Evolutionary conservation across 2,888 invertebrate genomes (phyloP), one percentile per base, ranked within the genome.

Genomic region (Agrochola circellaris): DNA sequence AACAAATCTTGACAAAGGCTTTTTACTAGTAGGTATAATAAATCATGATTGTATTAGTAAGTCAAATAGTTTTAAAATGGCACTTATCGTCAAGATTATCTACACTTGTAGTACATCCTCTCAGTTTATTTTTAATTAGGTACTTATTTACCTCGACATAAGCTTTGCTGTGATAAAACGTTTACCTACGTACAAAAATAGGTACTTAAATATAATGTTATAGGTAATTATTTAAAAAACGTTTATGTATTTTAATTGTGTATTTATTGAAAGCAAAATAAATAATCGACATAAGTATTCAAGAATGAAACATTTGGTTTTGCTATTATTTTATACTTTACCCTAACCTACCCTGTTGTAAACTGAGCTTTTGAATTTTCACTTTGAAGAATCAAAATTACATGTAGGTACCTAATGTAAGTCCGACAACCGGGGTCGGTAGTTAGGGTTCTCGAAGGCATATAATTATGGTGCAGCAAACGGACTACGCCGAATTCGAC

Each of bases 131-230:
- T 51, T 38, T 34, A 64, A 76, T 58, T 60, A n/a, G n/a, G n/a
- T n/a, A 48, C 48, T 17, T 48, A 45, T 48, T 20, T 79, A 86
- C 65, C 75, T 86, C 84, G 81, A 86, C 82, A 82, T 88, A 91
- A 91, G 90, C 91, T 89, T 84, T 90, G 91, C 94, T 94, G 94
- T 94, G 94, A 94, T 94, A 93, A 89, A 87, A 87, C 86, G 88
- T 84, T 81, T 89, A 88, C 85, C 85, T 86, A 82, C 71, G 77
- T 89, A 81, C 75, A 83, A 81, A 71, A 83, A 84, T 80, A 79
- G 75, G 78, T 86, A 85, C 73, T 67, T 80, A 83, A 56, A n/a
- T 62, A 13, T 77, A 77, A 70, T 81, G 51, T 75, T 75, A 85
- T 83, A 77, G 79, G 48, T 72, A 79, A 65, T 69, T 56, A 66